Conservation (phyloP, 2,797 vertebrate genomes). For the Parotocinclus haroldoi region DNA sequence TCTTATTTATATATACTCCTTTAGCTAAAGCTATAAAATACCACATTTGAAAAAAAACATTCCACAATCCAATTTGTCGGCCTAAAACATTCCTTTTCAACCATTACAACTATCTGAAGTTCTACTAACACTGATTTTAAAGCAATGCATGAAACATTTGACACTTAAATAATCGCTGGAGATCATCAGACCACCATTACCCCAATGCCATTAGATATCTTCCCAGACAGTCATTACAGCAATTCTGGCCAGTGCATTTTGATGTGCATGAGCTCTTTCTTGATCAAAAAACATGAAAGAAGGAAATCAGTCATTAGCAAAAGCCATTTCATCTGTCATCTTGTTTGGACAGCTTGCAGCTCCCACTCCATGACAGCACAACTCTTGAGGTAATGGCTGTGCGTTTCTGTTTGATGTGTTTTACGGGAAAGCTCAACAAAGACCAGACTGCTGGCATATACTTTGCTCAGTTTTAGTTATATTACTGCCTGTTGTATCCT, state of each 20-base stretch:
- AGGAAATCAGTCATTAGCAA: constrained; percentile 65
- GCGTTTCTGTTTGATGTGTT: not conserved
- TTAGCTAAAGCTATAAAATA: too few relatives aligned
- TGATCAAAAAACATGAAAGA: constrained; percentile 63
- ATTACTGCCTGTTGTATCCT: too few relatives aligned
- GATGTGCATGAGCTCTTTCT: constrained; percentile 58
- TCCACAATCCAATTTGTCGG: too few relatives aligned
- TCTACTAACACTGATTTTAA: too few relatives aligned
- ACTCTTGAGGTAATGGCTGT: constrained; percentile 49
- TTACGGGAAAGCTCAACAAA: constrained; percentile 29
- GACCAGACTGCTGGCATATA: constrained; percentile 28
- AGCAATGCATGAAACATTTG: too few relatives aligned
- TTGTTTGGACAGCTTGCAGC: constrained; percentile 67
- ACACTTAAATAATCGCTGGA: constrained; percentile 16
- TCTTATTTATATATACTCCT: too few relatives aligned
- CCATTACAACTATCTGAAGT: too few relatives aligned
- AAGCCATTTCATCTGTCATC: constrained; percentile 63
- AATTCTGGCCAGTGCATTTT: constrained; percentile 56
- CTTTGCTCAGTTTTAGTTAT: constrained; percentile 33
- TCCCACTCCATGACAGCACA: constrained; percentile 53
- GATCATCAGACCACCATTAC: constrained; percentile 32
- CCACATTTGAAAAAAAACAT: too few relatives aligned
- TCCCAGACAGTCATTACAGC: constrained; percentile 58
- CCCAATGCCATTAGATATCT: constrained; percentile 17
- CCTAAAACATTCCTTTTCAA: too few relatives aligned